A percentile compares a stretch with the other conserved stretches of the same genome.
Evolutionary conservation across 2,113 vertebrate species (phyloP).

Genomic region (Quiscalus mexicanus): DNA sequence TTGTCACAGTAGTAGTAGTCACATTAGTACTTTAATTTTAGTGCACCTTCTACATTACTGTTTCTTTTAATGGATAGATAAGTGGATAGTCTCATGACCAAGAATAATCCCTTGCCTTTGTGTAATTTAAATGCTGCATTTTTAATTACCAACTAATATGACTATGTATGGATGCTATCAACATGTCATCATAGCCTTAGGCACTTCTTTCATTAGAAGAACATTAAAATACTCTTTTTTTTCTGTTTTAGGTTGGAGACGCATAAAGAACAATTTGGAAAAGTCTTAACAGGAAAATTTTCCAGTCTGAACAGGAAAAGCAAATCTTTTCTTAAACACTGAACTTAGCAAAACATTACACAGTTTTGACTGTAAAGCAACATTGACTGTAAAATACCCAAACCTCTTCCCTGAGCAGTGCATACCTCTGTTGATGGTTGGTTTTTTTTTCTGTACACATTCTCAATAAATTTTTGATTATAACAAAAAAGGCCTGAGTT

Average conservation of each 20-base stretch:
- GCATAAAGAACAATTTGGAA: constrained; percentile 57
- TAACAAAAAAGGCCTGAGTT: constrained; percentile 16
- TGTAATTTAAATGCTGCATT: background rate
- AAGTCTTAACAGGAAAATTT: background rate
- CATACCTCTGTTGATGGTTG: constrained; percentile 19
- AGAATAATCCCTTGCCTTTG: background rate
- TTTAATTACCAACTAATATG: background rate
- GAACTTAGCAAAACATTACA: constrained; percentile 22
- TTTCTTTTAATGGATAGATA: background rate
- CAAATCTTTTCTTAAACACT: constrained; percentile 37
- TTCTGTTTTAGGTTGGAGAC: constrained; percentile 75
- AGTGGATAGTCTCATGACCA: background rate
- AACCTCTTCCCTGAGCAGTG: background rate
- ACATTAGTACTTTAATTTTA: background rate
- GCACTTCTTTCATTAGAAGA: background rate
- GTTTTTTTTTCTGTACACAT: constrained; percentile 63
- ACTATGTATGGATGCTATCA: background rate
- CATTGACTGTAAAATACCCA: background rate
- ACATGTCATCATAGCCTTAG: background rate
- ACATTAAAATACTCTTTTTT: constrained; percentile 12
- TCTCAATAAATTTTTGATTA: constrained; percentile 75
- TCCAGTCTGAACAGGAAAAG: constrained; percentile 47
- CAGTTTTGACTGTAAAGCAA: constrained; percentile 36
- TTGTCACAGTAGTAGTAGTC: background rate
- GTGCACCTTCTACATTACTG: background rate